Conservation (phyloP, 2,888 invertebrate species). For the Dolomedes plantarius region DNA sequence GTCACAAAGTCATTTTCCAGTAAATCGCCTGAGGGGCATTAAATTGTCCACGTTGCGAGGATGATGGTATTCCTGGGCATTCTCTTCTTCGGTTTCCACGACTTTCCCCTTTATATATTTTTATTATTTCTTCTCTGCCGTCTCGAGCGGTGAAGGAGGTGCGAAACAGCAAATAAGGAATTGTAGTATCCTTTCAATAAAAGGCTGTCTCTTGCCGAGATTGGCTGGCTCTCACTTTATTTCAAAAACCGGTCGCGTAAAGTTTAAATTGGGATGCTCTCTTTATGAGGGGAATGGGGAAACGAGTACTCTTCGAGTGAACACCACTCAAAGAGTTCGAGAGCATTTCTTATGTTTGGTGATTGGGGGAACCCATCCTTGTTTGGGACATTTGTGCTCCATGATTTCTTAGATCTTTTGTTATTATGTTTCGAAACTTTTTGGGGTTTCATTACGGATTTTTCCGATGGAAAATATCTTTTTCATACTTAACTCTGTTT, state of each 20-base stretch:
- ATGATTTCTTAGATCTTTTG: too few species aligned
- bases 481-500: too few species aligned
- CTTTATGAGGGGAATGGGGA: too few species aligned
- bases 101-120: slow-evolving; percentile 56
- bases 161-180: slow-evolving; percentile 55
- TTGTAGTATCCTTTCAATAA: slow-evolving; percentile 69
- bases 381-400: too few species aligned
- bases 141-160: slow-evolving; percentile 28
- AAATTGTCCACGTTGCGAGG: slow-evolving; percentile 63
- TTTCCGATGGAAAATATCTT: too few species aligned
- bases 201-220: slow-evolving; percentile 39
- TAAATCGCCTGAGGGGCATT: slow-evolving; percentile 73
- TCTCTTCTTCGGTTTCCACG: slow-evolving; percentile 13
- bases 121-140: slow-evolving; percentile 45
- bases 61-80: slow-evolving; percentile 37
- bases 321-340: too few species aligned
- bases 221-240: slow-evolving; percentile 58
- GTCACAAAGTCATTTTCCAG: slow-evolving; percentile 72
- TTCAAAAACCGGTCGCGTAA: slow-evolving; percentile 37
- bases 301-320: too few species aligned
- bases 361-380: too few species aligned
- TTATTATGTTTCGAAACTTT: too few species aligned
- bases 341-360: too few species aligned
- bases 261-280: slow-evolving; percentile 43
- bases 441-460: too few species aligned